Evolutionary conservation across 1,140 invertebrate species (phyloP), one percentile per base, ranked within the genome.

Genomic region (Drosophila sulfurigaster): DNA sequence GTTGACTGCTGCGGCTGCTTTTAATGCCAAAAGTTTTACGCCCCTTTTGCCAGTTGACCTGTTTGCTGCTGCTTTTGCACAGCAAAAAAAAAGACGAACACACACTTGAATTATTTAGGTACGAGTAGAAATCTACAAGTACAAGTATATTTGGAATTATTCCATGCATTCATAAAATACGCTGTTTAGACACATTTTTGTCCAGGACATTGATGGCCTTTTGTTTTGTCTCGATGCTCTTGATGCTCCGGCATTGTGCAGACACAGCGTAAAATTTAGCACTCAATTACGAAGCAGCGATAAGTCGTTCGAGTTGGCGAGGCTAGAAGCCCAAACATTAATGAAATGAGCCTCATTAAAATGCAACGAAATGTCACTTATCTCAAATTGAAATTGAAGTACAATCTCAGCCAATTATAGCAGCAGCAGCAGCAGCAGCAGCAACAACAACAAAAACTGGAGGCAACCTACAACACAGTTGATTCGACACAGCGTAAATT

Each of bases 311-410:
- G 11, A 52, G 49, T 60, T 48, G 69, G 64, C 73, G 68, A 51
- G 57, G 13, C 11, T 43, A 43, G 51, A 28, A 28, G 45, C 45
- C 20, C 1, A 25, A 25, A 56, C 75, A 78, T 78, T 78, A 75
- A 78, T 67, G 68, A 78, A 89, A 81, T 85, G 81, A 79, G 79
- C 69, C 85, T 89, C 85, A 89, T 89, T 89, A 89, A 89, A 89
- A 89, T 89, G 85, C 85, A 89, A 89, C 85, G 86, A 89, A 89
- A 90, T 89, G 86, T 89, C 78, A 89, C 81, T 88, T 89, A 89
- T 89, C 85, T 89, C 78, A 90, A 89, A 89, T 89, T 89, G 81
- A 89, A 89, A 90, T 89, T 88, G 81, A 89, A 74, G 81, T 71
- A 74, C 78, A 89, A 88, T 83, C 83, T 81, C 73, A 79, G 66